phyloP scores from a whole-genome alignment of 2,888 invertebrate species.

The Cylindroiulus punctatus region DNA sequence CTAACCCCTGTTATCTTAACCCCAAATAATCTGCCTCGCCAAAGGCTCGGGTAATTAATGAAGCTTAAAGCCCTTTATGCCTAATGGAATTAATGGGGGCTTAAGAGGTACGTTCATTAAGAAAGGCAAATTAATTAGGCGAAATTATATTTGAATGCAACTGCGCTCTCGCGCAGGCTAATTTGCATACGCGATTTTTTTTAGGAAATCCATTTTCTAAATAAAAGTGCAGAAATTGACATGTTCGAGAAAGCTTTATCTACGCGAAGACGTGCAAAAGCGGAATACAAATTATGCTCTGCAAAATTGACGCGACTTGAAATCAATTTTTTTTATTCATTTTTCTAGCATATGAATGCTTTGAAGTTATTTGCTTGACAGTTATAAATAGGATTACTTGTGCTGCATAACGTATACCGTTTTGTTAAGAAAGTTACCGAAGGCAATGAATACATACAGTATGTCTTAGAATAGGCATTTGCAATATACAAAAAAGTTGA shows the following conservation, averaged over 20 bases:
- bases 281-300: not conserved
- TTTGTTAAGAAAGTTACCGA: too few species aligned
- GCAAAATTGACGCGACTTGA: not conserved
- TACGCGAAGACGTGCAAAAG: not conserved
- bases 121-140: slow-evolving; percentile 2
- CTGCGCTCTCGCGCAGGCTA: not conserved
- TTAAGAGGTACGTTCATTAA: not conserved
- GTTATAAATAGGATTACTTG: too few species aligned
- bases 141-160: not conserved
- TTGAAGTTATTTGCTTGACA: too few species aligned
- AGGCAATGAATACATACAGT: too few species aligned
- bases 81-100: not conserved
- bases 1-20: not conserved
- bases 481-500: too few species aligned
- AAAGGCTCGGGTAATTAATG: not conserved
- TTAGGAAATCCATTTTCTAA: not conserved
- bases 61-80: slow-evolving; percentile 3
- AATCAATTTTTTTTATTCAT: too few species aligned
- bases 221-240: slow-evolving; percentile 6
- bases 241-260: not conserved
- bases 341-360: too few species aligned
- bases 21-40: not conserved
- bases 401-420: too few species aligned
- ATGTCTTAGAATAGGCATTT: too few species aligned
- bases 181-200: not conserved